These are phyloP conservation scores for Kryptolebias ocellatus DNA, from an alignment of 2,797 vertebrate species.

Conservation along the genomic window DNA sequence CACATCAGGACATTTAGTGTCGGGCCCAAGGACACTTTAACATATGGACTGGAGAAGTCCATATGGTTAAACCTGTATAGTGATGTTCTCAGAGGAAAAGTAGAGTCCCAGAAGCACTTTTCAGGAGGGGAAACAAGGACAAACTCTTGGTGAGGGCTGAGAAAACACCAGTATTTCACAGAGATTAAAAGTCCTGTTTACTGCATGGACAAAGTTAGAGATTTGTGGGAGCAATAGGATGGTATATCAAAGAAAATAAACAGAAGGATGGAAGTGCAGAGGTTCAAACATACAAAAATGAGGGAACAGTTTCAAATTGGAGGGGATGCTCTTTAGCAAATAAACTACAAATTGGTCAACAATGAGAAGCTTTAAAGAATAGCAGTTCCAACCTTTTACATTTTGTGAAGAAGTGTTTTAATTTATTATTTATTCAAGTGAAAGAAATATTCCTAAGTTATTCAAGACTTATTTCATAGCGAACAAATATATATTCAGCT, in stretches of 20 bases:
- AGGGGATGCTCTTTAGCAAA: not conserved
- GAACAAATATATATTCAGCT: too few species aligned
- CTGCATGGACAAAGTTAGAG: not conserved
- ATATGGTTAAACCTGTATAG: slow-evolving; percentile 1
- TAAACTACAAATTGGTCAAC: not conserved
- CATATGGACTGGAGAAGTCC: not conserved
- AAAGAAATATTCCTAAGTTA: too few species aligned
- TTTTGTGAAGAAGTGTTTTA: too few species aligned
- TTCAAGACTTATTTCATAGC: too few species aligned
- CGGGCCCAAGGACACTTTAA: slow-evolving; percentile 2
- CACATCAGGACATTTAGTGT: not conserved
- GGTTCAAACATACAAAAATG: not conserved
- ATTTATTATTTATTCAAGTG: too few species aligned
- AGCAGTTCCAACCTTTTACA: too few species aligned
- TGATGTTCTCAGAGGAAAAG: slow-evolving; percentile 1
- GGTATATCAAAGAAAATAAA: not conserved
- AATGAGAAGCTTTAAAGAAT: not conserved
- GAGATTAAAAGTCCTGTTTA: not conserved
- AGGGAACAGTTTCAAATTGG: not conserved
- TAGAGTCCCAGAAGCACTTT: not conserved
- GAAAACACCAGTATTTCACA: not conserved
- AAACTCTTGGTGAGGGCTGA: not conserved
- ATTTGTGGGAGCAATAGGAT: not conserved
- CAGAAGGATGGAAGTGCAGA: not conserved
- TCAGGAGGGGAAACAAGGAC: not conserved